Evolutionary conservation across 2,888 invertebrate species (phyloP).

Genomic region (Heliconius cydno): DNA sequence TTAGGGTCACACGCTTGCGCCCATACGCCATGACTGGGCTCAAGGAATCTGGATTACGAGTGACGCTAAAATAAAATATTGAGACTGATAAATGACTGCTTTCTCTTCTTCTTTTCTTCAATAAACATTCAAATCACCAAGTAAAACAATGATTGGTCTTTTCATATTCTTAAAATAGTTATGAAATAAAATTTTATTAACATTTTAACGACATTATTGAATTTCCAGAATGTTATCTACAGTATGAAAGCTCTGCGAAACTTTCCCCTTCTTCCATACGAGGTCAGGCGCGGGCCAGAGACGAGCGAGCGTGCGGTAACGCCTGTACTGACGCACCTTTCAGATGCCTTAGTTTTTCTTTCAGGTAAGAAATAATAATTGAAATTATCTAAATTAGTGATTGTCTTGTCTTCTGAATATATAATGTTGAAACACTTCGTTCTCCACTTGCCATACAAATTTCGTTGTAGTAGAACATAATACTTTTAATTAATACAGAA

Average conservation of each 20-base stretch:
- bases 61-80: too few relatives aligned
- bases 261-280: constrained; percentile 86
- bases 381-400: not conserved
- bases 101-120: too few relatives aligned
- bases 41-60: too few relatives aligned
- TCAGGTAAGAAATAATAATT: constrained; percentile 23
- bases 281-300: constrained; percentile 85
- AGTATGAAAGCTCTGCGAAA: constrained; percentile 89
- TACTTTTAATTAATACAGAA: not conserved
- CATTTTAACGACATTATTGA: not conserved
- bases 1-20: too few relatives aligned
- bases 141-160: not conserved
- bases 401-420: too few relatives aligned
- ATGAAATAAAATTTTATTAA: not conserved
- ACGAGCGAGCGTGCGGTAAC: constrained; percentile 87
- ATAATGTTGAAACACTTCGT: too few relatives aligned
- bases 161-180: not conserved
- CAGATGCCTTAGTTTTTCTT: constrained; percentile 91
- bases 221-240: constrained; percentile 88
- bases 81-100: not conserved
- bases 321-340: constrained; percentile 86
- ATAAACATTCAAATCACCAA: not conserved
- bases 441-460: not conserved
- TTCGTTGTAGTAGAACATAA: not conserved
- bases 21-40: too few relatives aligned